Evolutionary conservation across 2,888 invertebrate genomes (phyloP).

Genomic region (Amphiduros pacificus): DNA sequence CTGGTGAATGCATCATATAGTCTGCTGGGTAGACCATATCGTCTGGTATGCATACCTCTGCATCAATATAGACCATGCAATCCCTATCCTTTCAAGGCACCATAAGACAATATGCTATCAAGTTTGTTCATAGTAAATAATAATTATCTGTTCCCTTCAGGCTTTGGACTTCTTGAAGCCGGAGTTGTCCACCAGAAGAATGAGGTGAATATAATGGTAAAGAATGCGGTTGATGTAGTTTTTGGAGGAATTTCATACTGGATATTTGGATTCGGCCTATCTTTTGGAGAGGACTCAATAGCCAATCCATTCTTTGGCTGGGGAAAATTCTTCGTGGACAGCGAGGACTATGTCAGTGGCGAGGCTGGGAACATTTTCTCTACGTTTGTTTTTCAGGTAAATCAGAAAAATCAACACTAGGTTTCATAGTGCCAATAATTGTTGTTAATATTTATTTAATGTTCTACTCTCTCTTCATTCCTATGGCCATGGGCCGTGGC

Average conservation of each 20-base stretch:
- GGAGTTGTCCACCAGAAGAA: constrained; percentile 80
- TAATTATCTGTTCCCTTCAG: constrained; percentile 62
- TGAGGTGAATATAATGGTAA: constrained; percentile 97
- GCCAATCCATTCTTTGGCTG: constrained; percentile 41
- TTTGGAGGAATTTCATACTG: constrained; percentile 94
- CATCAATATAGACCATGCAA: too few species aligned
- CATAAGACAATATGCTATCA: too few species aligned
- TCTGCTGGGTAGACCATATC: too few species aligned
- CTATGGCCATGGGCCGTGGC: too few species aligned
- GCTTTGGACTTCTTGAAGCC: constrained; percentile 91
- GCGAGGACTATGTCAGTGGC: constrained; percentile 11
- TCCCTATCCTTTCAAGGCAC: too few species aligned
- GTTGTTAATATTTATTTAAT: too few species aligned
- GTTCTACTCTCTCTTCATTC: too few species aligned
- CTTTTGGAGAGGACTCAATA: constrained; percentile 66
- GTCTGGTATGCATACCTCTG: too few species aligned
- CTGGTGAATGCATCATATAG: too few species aligned
- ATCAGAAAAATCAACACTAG: too few species aligned
- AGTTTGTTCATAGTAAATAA: too few species aligned
- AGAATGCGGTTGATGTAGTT: constrained; percentile 90
- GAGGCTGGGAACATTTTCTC: constrained; percentile 77
- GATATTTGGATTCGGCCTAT: constrained; percentile 91
- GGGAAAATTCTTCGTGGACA: constrained; percentile 58
- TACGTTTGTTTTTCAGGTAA: constrained; percentile 68
- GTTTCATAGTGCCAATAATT: too few species aligned